Evolutionary conservation across 2,113 vertebrate genomes (phyloP).

Genomic region (Thamnophis sirtalis): DNA sequence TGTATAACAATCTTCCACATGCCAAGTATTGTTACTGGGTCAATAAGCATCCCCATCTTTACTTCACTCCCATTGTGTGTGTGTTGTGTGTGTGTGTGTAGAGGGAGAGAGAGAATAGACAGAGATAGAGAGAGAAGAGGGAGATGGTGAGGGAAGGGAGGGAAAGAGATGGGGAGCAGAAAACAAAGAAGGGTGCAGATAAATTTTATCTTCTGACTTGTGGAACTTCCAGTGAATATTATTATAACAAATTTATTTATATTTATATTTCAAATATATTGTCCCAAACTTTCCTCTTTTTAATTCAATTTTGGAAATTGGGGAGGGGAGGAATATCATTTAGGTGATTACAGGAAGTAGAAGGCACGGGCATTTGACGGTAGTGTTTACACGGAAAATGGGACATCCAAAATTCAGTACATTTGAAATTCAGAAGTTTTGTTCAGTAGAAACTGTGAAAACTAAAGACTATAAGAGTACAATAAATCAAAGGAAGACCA

Average conservation of each 20-base stretch:
- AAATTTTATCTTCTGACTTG: not conserved
- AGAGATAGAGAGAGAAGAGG: not conserved
- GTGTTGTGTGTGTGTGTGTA: not conserved
- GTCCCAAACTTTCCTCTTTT: not conserved
- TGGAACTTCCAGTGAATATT: not conserved
- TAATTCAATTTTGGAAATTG: not conserved
- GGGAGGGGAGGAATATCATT: not conserved
- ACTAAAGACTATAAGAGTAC: not conserved
- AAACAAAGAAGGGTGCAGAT: not conserved
- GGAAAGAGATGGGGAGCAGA: fast-evolving
- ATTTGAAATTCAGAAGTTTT: not conserved
- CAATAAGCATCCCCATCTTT: too few species aligned
- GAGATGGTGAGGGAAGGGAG: not conserved
- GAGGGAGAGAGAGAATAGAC: too few species aligned
- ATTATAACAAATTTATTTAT: not conserved
- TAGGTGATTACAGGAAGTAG: not conserved
- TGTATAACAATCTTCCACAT: not conserved
- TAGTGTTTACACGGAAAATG: not conserved
- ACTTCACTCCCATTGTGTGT: not conserved
- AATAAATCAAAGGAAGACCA: not conserved
- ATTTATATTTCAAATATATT: not conserved
- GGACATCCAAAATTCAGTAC: not conserved
- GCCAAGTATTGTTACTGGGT: too few species aligned
- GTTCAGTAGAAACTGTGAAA: not conserved
- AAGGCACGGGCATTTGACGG: not conserved